A percentile compares a stretch with the other conserved stretches of the same genome.
Evolutionary conservation across 2,797 vertebrate genomes (phyloP).

Genomic region (Melanogrammus aeglefinus): DNA sequence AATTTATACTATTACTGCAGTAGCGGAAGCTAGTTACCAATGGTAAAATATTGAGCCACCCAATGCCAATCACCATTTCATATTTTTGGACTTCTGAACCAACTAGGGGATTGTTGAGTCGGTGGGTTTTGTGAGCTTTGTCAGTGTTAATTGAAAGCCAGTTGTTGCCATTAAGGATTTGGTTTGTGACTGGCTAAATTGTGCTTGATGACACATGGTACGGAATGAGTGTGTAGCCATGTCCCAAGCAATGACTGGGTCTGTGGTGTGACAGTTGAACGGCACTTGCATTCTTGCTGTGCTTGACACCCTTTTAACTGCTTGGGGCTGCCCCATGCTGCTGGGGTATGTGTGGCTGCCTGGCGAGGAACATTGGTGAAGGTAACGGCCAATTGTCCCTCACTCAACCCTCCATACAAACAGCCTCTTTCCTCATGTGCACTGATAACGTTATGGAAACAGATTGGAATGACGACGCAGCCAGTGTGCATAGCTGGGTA

Average conservation of each 20-base stretch:
- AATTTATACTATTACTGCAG: neutral
- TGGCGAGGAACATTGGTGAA: slow-evolving; percentile 1
- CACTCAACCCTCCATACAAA: neutral
- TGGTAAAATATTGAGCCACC: neutral
- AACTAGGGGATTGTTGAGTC: neutral
- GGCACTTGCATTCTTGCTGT: no score
- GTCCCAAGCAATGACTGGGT: neutral
- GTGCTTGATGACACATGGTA: slow-evolving; percentile 20
- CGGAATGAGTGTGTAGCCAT: slow-evolving; percentile 1
- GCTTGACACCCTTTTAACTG: slow-evolving; percentile 12
- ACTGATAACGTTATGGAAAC: slow-evolving; percentile 49
- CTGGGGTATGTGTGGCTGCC: slow-evolving; percentile 8
- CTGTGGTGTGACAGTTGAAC: neutral
- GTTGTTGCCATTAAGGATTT: slow-evolving; percentile 3
- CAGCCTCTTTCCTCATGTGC: slow-evolving; percentile 44
- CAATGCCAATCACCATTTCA: neutral
- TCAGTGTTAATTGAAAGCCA: slow-evolving; percentile 18
- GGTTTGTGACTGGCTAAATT: slow-evolving; percentile 24
- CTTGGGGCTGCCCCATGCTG: slow-evolving; percentile 8
- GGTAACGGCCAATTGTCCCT: slow-evolving; percentile 23
- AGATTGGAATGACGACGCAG: slow-evolving; percentile 40
- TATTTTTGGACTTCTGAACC: neutral
- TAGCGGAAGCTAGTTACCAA: neutral
- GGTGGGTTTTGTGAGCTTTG: neutral
- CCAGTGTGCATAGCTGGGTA: slow-evolving; percentile 56